Percentiles rank a stretch among this genome's conserved stretches.
These are phyloP conservation scores for Ostrea denselamellosa DNA, from an alignment of 1,140 invertebrate genomes.

Conservation along the genomic window DNA sequence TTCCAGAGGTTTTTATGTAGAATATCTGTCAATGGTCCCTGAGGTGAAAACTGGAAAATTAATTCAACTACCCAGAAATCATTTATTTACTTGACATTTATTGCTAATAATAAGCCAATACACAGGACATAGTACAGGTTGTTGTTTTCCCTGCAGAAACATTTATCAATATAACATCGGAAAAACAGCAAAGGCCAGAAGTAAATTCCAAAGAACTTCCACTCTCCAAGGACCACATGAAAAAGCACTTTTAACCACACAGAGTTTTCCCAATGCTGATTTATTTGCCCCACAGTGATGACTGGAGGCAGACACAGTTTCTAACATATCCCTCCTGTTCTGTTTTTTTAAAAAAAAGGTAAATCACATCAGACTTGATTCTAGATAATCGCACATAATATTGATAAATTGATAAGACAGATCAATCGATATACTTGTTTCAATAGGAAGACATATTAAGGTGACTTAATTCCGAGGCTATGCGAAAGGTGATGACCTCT, in stretches of 20 bases:
- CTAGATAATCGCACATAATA: conserved; percentile 9
- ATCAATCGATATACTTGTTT: not conserved
- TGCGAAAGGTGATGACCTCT: not conserved
- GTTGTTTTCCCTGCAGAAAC: conserved; percentile 4
- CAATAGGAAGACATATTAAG: not conserved
- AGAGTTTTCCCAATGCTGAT: not conserved
- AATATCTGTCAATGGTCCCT: conserved; percentile 9
- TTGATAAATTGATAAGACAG: conserved; percentile 29
- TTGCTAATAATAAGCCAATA: conserved; percentile 37
- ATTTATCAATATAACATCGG: conserved; percentile 12
- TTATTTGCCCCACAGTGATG: not conserved
- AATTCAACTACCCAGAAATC: conserved; percentile 30
- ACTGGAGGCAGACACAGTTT: not conserved
- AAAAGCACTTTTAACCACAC: conserved; percentile 27
- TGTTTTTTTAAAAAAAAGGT: not conserved
- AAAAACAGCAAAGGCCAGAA: not conserved
- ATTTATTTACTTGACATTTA: conserved; percentile 28
- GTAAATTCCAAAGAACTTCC: not conserved
- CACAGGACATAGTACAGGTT: not conserved
- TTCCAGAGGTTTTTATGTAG: not conserved
- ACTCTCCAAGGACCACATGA: conserved; percentile 12
- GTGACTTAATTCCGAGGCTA: not conserved
- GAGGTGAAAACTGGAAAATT: conserved; percentile 28
- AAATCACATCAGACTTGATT: conserved; percentile 20
- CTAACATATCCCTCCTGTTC: conserved; percentile 3